A percentile compares a stretch with the other conserved stretches of the same genome.
Conservation (phyloP, 2,888 invertebrate species). For the Apamea crenata region DNA sequence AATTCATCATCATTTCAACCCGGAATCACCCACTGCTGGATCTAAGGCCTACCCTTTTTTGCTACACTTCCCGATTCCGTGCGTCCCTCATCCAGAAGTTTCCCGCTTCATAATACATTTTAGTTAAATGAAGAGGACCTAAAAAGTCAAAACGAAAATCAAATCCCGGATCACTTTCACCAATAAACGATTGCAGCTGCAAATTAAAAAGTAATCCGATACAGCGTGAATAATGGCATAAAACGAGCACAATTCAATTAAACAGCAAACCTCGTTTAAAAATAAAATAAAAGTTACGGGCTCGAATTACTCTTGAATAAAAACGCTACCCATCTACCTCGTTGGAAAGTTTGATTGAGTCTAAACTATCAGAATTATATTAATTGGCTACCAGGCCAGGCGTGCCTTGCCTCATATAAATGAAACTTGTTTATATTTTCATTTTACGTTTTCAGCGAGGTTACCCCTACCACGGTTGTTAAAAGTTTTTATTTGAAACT, state of each 20-base stretch:
- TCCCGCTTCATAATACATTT: not conserved
- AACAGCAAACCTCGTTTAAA: constrained; percentile 35
- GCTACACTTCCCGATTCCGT: not conserved
- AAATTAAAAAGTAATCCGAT: constrained; percentile 38
- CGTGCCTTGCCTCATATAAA: constrained; percentile 62
- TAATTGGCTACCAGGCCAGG: constrained; percentile 69
- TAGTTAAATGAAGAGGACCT: not conserved
- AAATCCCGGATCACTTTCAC: not conserved
- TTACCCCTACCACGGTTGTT: constrained; percentile 51
- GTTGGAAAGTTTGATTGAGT: constrained; percentile 77
- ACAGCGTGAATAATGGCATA: constrained; percentile 1
- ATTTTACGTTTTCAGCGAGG: constrained; percentile 55
- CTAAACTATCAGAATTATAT: constrained; percentile 79
- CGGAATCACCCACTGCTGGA: not conserved
- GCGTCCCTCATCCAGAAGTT: not conserved
- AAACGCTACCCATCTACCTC: constrained; percentile 68
- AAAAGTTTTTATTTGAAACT: constrained; percentile 44
- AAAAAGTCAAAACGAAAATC: not conserved
- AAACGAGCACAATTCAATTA: constrained; percentile 35
- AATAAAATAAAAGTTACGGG: constrained; percentile 12
- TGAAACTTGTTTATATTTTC: constrained; percentile 71
- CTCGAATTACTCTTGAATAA: constrained; percentile 40
- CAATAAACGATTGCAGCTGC: constrained; percentile 19
- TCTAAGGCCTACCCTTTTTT: not conserved
- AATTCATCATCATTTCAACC: not conserved